Evolutionary conservation across 2,797 vertebrate genomes (phyloP).

Genomic region (Spinus pinus): DNA sequence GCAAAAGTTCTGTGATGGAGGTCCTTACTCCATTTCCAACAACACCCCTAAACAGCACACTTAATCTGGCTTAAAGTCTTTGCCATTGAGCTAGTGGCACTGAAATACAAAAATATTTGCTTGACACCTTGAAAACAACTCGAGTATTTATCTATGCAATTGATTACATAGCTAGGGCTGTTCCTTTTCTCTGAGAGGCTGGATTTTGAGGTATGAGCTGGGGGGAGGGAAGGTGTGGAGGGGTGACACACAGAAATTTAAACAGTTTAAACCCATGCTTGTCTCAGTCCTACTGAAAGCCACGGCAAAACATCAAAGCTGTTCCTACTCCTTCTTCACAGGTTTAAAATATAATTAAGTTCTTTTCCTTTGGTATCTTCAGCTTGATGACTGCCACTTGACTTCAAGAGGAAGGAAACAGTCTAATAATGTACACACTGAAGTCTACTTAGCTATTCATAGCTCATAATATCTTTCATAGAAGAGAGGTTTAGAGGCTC

Average conservation of each 20-base stretch:
- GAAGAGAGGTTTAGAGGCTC: not conserved
- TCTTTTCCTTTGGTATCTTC: not conserved
- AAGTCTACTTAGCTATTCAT: not conserved
- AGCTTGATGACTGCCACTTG: not conserved
- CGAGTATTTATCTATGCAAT: not conserved
- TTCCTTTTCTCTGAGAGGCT: not conserved
- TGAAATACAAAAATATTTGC: not conserved
- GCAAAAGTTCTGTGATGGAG: not conserved
- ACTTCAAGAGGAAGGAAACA: not conserved
- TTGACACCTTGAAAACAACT: not conserved
- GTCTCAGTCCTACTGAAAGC: not conserved
- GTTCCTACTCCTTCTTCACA: not conserved
- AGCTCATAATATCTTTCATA: not conserved
- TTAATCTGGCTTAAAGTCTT: not conserved
- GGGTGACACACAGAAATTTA: not conserved
- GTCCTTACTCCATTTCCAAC: not conserved
- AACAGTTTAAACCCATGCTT: not conserved
- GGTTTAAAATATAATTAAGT: not conserved
- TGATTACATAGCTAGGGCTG: not conserved
- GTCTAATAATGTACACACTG: not conserved
- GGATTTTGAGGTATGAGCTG: not conserved
- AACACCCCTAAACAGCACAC: not conserved
- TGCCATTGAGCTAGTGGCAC: not conserved
- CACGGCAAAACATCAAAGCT: not conserved
- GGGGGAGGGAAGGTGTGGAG: fast-evolving